These are phyloP conservation scores for Pristionchus mayeri DNA, from an alignment of 2,888 invertebrate genomes.

Conservation along the genomic window DNA sequence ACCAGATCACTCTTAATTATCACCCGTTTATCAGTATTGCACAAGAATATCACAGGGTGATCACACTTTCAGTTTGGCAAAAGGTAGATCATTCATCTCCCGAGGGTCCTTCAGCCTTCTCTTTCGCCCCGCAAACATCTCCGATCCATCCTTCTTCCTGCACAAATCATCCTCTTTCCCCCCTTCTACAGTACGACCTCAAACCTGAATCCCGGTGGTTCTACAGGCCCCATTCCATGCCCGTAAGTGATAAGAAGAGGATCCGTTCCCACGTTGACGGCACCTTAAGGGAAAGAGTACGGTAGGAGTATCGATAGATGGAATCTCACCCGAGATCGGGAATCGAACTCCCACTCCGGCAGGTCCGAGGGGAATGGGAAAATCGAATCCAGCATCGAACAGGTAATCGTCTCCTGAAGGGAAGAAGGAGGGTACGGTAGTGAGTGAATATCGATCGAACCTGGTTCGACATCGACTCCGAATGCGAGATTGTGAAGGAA, in stretches of 20 bases:
- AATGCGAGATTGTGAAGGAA: slow-evolving; percentile 71
- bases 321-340: slow-evolving; percentile 60
- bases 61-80: slow-evolving; percentile 6
- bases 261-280: slow-evolving; percentile 69
- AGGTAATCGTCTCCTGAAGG: slow-evolving; percentile 65
- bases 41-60: neutral
- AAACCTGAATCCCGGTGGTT: slow-evolving; percentile 62
- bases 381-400: slow-evolving; percentile 65
- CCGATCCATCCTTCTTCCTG: slow-evolving; percentile 50
- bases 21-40: slow-evolving; percentile 38
- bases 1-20: slow-evolving; percentile 23
- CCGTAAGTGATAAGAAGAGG: slow-evolving; percentile 70
- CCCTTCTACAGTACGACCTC: neutral
- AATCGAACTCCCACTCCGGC: slow-evolving; percentile 71
- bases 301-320: neutral
- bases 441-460: neutral
- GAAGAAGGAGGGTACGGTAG: neutral
- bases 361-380: slow-evolving; percentile 63
- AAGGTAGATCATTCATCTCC: slow-evolving; percentile 18
- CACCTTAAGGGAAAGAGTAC: slow-evolving; percentile 52
- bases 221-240: slow-evolving; percentile 69
- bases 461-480: slow-evolving; percentile 70
- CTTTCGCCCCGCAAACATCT: neutral
- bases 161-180: neutral
- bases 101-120: slow-evolving; percentile 29